Evolutionary conservation across 2,888 invertebrate genomes (phyloP).

Genomic region (Agrochola circellaris): DNA sequence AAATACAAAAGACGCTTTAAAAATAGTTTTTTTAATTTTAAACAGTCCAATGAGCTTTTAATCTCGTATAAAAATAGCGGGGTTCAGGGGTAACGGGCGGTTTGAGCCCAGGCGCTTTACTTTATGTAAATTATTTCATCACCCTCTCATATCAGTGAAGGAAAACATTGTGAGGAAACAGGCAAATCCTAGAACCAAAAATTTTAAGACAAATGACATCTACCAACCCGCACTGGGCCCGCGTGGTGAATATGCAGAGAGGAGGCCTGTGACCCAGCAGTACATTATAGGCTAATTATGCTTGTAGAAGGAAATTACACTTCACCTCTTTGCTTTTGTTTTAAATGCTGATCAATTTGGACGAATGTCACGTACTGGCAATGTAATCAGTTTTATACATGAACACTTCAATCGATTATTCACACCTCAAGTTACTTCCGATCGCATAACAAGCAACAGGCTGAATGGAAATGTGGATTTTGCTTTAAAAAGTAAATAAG

Average conservation of each 20-base stretch:
- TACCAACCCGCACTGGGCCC: too few species aligned
- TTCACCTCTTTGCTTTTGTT: conserved; percentile 10
- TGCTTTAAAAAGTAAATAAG: conserved; percentile 2
- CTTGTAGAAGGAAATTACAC: conserved; percentile 9
- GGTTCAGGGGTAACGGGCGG: too few species aligned
- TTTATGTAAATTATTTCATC: too few species aligned
- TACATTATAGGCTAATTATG: too few species aligned
- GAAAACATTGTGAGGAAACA: too few species aligned
- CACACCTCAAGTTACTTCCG: conserved; percentile 48
- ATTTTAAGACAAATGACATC: too few species aligned
- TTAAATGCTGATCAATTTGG: conserved; percentile 21
- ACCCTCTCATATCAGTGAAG: too few species aligned
- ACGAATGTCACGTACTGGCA: conserved; percentile 47
- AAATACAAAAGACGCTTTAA: not conserved
- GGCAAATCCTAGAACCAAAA: too few species aligned
- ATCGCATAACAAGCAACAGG: conserved; percentile 41
- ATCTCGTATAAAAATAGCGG: not conserved
- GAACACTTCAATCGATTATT: conserved; percentile 37
- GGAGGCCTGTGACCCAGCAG: too few species aligned
- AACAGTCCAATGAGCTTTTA: not conserved
- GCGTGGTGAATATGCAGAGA: too few species aligned
- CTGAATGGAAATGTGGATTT: conserved; percentile 30
- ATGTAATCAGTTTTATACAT: conserved; percentile 41
- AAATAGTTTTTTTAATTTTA: not conserved
- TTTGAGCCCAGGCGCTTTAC: too few species aligned